Evolutionary conservation across 2,113 vertebrate species (phyloP).

Genomic region (Oriolus oriolus): DNA sequence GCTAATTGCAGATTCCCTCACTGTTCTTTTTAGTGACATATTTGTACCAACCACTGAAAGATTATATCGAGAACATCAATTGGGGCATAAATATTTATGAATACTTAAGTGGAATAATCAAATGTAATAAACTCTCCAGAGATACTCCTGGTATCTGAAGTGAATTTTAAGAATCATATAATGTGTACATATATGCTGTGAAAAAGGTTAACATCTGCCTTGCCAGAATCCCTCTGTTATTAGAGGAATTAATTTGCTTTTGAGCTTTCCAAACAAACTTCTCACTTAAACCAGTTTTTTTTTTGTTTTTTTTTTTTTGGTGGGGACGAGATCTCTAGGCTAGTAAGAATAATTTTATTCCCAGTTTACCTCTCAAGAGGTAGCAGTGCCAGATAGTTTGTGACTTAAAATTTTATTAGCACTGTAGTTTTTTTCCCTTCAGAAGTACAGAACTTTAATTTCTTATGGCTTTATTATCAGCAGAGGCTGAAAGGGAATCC

Average conservation of each 20-base stretch:
- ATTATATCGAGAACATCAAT: constrained; percentile 53
- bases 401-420: neutral
- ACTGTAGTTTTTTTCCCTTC: neutral
- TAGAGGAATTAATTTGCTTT: neutral
- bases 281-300: neutral
- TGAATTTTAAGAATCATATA: neutral
- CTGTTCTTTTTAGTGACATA: constrained; percentile 22
- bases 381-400: neutral
- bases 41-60: constrained; percentile 56
- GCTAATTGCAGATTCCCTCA: constrained; percentile 41
- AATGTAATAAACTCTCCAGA: constrained; percentile 51
- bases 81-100: constrained; percentile 59
- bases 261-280: neutral
- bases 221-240: neutral
- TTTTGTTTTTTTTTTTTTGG: neutral
- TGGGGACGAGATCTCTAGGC: neutral
- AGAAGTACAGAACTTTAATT: neutral
- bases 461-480: neutral
- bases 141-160: constrained; percentile 22
- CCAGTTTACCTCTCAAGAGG: neutral
- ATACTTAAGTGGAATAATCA: constrained; percentile 62
- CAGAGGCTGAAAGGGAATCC: neutral
- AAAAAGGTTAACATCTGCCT: constrained; percentile 49
- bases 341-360: neutral
- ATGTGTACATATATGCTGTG: neutral